Percentiles rank a stretch among this genome's conserved stretches.
Conservation (phyloP, 2,797 vertebrate genomes). For the Argya squamiceps region DNA sequence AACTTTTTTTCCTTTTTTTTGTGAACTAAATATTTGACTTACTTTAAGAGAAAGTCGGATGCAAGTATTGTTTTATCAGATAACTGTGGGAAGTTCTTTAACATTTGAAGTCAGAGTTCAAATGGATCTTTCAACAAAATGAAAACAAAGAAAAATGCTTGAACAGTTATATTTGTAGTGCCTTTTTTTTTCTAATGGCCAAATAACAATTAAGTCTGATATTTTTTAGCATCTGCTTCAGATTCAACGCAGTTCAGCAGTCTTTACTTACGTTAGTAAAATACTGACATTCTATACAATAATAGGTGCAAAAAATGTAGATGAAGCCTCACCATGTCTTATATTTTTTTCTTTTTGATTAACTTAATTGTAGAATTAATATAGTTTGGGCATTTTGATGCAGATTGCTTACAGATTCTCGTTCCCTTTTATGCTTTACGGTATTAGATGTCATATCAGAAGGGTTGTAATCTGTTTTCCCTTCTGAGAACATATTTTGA, state of each 20-base stretch:
- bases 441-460: background rate
- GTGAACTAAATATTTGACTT: background rate
- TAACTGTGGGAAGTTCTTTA: background rate
- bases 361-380: background rate
- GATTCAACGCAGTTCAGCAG: background rate
- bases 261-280: background rate
- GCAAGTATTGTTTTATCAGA: background rate
- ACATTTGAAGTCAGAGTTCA: background rate
- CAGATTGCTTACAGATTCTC: background rate
- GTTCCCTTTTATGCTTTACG: background rate
- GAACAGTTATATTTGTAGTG: background rate
- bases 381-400: background rate
- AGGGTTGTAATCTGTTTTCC: background rate
- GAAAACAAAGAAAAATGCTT: background rate
- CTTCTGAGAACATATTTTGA: background rate
- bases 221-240: background rate
- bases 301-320: background rate
- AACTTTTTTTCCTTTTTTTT: background rate
- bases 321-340: fast-evolving
- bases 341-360: background rate
- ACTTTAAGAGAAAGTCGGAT: background rate
- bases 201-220: background rate
- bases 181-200: background rate
- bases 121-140: background rate
- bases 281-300: background rate